These are phyloP conservation scores for Ashinkailepas kermadecensis DNA, from an alignment of 2,888 invertebrate genomes.

Conservation along the genomic window DNA sequence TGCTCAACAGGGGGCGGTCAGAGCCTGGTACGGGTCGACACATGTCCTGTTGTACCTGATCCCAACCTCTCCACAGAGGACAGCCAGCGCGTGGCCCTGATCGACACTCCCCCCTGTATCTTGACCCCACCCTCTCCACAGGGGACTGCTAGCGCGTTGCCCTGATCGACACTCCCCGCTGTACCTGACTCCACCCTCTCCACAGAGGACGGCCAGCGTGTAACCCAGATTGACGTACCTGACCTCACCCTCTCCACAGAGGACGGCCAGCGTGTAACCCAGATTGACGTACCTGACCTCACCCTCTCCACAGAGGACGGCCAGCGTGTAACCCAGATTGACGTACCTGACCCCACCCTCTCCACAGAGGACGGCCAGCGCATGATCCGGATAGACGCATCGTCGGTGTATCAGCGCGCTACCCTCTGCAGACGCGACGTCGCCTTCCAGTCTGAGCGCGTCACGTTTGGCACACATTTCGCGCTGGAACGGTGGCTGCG, in stretches of 20 bases:
- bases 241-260: too few species aligned
- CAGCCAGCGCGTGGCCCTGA: background rate
- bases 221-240: too few species aligned
- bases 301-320: background rate
- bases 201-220: too few species aligned
- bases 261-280: background rate
- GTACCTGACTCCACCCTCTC: too few species aligned
- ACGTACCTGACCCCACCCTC: too few species aligned
- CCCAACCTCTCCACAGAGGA: background rate
- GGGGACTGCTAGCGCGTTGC: too few species aligned
- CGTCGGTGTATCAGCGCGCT: background rate
- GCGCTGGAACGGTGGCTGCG: constrained; percentile 24
- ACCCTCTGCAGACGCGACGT: background rate
- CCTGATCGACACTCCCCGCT: too few species aligned
- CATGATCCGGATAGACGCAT: background rate
- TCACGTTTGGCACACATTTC: constrained; percentile 26
- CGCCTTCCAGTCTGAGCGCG: constrained; percentile 23
- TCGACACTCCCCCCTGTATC: background rate
- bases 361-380: background rate
- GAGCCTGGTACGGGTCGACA: background rate
- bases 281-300: background rate
- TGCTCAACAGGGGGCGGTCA: background rate
- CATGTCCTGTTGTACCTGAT: too few species aligned
- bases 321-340: background rate
- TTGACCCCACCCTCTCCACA: background rate